Conservation (phyloP, 2,113 vertebrate species). For the Proterorhinus semilunaris region DNA sequence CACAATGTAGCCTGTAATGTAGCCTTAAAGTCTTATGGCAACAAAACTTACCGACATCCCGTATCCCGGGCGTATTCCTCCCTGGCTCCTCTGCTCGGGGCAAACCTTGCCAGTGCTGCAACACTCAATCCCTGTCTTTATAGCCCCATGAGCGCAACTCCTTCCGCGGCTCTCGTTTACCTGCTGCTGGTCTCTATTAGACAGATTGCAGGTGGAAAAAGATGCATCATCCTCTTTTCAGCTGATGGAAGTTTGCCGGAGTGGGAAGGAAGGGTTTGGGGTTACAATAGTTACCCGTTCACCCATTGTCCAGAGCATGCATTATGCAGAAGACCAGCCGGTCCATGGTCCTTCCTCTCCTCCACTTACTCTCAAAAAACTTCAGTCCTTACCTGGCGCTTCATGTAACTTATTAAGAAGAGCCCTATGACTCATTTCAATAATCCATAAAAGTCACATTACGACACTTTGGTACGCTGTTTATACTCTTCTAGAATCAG, state of each 20-base stretch:
- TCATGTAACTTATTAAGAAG: background rate
- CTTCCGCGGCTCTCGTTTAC: constrained; percentile 66
- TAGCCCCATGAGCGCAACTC: constrained; percentile 36
- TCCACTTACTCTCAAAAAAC: constrained; percentile 39
- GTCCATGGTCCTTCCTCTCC: constrained; percentile 46
- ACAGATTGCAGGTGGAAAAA: constrained; percentile 72
- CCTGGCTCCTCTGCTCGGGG: constrained; percentile 6
- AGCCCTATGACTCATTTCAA: background rate
- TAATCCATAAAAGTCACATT: background rate
- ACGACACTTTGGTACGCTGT: background rate
- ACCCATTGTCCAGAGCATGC: constrained; percentile 67
- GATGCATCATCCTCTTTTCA: constrained; percentile 63
- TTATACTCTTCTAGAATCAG: background rate
- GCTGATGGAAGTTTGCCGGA: constrained; percentile 50
- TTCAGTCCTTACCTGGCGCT: constrained; percentile 2
- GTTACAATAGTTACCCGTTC: constrained; percentile 67
- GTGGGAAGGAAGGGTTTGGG: constrained; percentile 56
- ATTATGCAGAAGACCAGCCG: constrained; percentile 76
- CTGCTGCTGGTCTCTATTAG: constrained; percentile 83
- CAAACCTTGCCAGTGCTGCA: constrained; percentile 28
- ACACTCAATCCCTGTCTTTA: constrained; percentile 55
- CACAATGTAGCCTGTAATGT: background rate
- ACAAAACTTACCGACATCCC: constrained; percentile 41
- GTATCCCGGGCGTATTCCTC: constrained; percentile 42
- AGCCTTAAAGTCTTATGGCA: background rate